Conservation (phyloP, 2,797 vertebrate genomes). For the Carcharodon carcharias region DNA sequence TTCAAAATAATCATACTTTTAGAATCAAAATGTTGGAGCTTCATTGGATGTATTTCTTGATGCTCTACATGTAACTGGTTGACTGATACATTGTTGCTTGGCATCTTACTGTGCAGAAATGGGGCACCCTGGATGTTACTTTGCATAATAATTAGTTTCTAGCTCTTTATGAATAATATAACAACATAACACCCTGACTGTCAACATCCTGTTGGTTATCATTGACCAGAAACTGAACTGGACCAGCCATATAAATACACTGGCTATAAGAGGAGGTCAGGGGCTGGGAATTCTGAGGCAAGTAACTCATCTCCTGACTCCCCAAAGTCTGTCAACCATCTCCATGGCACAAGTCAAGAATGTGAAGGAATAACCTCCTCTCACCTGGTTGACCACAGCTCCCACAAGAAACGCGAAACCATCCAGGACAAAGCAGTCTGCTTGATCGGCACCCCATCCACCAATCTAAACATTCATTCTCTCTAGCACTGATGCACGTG, state of each 20-base stretch:
- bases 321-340: not conserved
- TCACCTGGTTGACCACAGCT: not conserved
- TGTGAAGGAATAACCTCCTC: not conserved
- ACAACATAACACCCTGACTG: not conserved
- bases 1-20: not conserved
- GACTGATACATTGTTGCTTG: not conserved
- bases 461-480: no score
- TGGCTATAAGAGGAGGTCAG: not conserved
- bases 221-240: no score
- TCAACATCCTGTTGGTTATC: not conserved
- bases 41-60: not conserved
- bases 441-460: no score
- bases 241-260: not conserved
- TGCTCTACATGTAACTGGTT: not conserved
- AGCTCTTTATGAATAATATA: not conserved
- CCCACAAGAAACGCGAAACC: not conserved
- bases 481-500: no score
- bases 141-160: not conserved
- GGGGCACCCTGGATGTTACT: not conserved
- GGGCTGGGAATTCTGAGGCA: not conserved
- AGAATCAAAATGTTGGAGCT: not conserved
- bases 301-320: not conserved
- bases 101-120: not conserved
- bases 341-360: not conserved
- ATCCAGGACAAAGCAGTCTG: not conserved